A percentile compares a stretch with the other conserved stretches of the same genome.
Evolutionary conservation across 2,113 vertebrate genomes (phyloP).

Genomic region (Caranx ignobilis): DNA sequence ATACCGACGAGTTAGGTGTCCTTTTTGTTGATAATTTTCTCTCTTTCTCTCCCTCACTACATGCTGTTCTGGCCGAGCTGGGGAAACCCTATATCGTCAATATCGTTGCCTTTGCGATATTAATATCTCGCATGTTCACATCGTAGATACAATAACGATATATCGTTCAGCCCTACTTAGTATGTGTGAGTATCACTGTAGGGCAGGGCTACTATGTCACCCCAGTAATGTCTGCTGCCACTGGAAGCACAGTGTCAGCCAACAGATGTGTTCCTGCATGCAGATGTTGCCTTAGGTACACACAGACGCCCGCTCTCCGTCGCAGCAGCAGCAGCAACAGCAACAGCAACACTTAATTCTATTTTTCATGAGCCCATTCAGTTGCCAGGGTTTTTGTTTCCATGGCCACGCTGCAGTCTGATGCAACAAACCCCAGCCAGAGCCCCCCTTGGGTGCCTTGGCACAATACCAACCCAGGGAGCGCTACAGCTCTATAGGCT

Average conservation of each 20-base stretch:
- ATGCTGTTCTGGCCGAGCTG: too few species aligned
- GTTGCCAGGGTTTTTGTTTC: slow-evolving; percentile 82
- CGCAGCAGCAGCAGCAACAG: slow-evolving; percentile 23
- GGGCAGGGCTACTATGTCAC: slow-evolving; percentile 31
- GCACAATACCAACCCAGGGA: slow-evolving; percentile 37
- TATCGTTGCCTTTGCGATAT: too few species aligned
- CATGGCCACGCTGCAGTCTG: slow-evolving; percentile 77
- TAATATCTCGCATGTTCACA: too few species aligned
- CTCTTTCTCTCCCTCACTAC: too few species aligned
- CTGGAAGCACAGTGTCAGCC: neutral
- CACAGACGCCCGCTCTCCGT: slow-evolving; percentile 46
- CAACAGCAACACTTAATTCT: slow-evolving; percentile 44
- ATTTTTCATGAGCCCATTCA: slow-evolving; percentile 71
- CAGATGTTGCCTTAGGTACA: slow-evolving; percentile 66
- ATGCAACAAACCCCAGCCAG: slow-evolving; percentile 74
- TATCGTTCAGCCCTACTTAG: slow-evolving; percentile 25
- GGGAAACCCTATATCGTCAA: too few species aligned
- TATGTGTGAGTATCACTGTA: slow-evolving; percentile 23
- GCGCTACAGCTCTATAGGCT: slow-evolving; percentile 26
- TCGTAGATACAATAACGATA: too few species aligned
- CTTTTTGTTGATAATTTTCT: too few species aligned
- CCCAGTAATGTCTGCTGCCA: neutral
- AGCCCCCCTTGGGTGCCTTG: slow-evolving; percentile 39
- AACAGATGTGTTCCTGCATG: slow-evolving; percentile 40
- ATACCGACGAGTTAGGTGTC: too few species aligned